Base-by-base conservation (phyloP, 2,888 invertebrate genomes). In the Tinea trinotella region DNA sequence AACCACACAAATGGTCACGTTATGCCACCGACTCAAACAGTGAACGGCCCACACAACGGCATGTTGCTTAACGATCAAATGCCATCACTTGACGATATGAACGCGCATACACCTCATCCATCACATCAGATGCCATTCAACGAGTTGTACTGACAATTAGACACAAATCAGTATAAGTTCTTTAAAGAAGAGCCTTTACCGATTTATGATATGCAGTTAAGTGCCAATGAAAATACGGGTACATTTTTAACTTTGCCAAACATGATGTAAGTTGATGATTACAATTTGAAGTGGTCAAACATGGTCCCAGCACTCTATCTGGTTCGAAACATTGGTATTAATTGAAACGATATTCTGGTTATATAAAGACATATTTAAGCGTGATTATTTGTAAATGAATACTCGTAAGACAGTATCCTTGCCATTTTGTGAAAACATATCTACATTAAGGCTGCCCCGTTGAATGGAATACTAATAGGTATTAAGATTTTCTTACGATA, bases 71-170 rank as follows among this genome's bases (percentile, higher is more conserved):
- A 74, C 0, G 84, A 85, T 30, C 59, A 72, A 0, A 60, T 80
- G 2, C 79, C 74, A 58, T 64, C 73, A 0, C 12, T 84, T 20
- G 84, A 85, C 0, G 82, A 83, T 18, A 60, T 83, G 58, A 70
- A 83, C 56, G 78, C 77, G 0, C 77, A 75, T 55, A 79, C 81
- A 0, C 79, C 82, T 0, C 83, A 76, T 53, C 35, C 56, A 12
- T 66, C 68, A 1, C 74, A 74, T 5, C 70, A 73, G 0, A 71
- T 84, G 73, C 63, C 64, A 0, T 85, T 80, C 52, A 80, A 62
- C 52, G 84, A 85, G 44, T 64, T 84, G 58, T 85, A 84, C 64
- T 83, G 74, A 80, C 69, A 64, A 34, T 58, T 57, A 15, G 59
- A 61, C 3, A 9, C 17, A 2, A 6, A 18, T 19, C 52, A 17